Evolutionary conservation across 2,113 vertebrate species (phyloP).

Genomic region (Vanacampus margaritifer): DNA sequence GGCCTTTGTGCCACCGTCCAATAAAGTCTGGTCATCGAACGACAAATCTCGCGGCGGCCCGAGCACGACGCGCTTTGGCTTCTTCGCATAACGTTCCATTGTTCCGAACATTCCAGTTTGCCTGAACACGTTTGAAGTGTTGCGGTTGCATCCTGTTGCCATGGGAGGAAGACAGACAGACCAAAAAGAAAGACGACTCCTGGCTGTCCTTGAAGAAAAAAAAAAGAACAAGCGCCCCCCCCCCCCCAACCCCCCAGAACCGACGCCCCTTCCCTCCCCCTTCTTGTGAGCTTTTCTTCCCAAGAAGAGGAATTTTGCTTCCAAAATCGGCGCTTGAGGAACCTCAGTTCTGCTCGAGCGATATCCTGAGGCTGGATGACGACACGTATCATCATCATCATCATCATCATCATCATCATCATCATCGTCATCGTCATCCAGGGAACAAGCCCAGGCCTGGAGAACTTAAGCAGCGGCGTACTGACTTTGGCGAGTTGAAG

Average conservation of each 20-base stretch:
- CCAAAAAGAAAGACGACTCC: not conserved
- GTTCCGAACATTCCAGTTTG: not conserved
- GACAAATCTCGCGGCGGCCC: not conserved
- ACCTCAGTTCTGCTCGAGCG: conserved; percentile 53
- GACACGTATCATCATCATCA: conserved; percentile 61
- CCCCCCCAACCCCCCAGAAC: not conserved
- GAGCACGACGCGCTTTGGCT: not conserved
- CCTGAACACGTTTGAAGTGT: conserved; percentile 2
- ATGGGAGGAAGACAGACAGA: not conserved
- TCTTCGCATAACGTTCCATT: not conserved
- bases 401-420: conserved; percentile 65
- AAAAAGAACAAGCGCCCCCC: too few relatives aligned
- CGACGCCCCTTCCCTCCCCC: not conserved
- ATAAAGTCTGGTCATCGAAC: not conserved
- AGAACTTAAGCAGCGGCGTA: conserved; percentile 33
- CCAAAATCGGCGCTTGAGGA: conserved; percentile 26
- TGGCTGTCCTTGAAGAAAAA: not conserved
- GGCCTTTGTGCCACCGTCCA: too few relatives aligned
- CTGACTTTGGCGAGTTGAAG: conserved; percentile 27
- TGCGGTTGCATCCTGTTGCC: not conserved
- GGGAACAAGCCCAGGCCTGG: conserved; percentile 68
- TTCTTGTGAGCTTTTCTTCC: conserved; percentile 9
- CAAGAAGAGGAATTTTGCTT: conserved; percentile 39
- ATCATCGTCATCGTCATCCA: conserved; percentile 62
- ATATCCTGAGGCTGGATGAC: conserved; percentile 66